Evolutionary conservation across 1,140 invertebrate species (phyloP).

Genomic region (Heterodera schachtii): DNA sequence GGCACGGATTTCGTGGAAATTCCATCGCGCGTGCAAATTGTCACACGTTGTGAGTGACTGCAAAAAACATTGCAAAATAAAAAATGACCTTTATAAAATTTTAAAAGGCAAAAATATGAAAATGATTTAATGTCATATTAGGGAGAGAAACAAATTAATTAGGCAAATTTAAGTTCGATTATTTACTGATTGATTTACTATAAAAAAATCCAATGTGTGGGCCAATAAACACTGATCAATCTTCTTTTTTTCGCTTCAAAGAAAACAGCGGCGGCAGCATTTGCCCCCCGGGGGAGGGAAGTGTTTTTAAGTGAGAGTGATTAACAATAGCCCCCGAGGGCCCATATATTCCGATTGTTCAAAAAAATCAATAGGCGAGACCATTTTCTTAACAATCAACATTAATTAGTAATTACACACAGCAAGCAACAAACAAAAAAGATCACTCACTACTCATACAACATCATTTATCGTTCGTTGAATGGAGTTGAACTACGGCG

Average conservation of each 20-base stretch:
- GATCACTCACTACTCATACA: background rate
- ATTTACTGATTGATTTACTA: too few species aligned
- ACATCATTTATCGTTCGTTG: too few species aligned
- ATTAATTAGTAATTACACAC: background rate
- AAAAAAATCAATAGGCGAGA: background rate
- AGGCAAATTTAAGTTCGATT: too few species aligned
- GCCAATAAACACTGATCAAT: too few species aligned
- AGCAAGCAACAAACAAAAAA: background rate
- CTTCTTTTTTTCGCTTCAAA: too few species aligned
- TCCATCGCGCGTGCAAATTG: conserved; percentile 88
- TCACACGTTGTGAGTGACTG: conserved; percentile 91
- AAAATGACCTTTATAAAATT: too few species aligned
- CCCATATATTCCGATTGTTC: background rate
- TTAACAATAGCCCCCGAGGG: background rate
- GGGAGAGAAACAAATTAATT: too few species aligned
- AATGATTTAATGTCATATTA: too few species aligned
- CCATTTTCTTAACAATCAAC: background rate
- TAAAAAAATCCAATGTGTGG: too few species aligned
- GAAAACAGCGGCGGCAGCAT: background rate
- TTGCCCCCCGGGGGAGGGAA: background rate
- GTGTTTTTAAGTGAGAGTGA: background rate
- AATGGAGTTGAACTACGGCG: too few species aligned
- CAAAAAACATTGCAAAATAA: background rate
- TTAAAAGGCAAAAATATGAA: too few species aligned
- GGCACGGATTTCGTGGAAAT: conserved; percentile 96